Percentiles rank a stretch among this genome's conserved stretches.
These are phyloP conservation scores for Bufotes viridis DNA, from an alignment of 2,797 vertebrate genomes.

Conservation along the genomic window DNA sequence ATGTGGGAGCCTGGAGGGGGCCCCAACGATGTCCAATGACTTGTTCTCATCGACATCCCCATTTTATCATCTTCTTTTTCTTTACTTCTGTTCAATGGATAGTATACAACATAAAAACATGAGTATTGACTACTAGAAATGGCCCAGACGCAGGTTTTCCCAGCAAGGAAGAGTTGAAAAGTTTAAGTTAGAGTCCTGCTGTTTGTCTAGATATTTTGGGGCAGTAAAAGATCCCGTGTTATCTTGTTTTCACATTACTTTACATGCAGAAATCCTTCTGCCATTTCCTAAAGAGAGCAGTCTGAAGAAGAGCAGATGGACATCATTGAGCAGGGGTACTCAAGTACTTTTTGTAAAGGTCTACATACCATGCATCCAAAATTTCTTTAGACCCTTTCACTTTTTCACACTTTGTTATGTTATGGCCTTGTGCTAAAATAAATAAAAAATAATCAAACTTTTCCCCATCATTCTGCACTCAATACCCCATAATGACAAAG, in stretches of 20 bases:
- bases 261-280: neutral
- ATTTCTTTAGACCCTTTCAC: too few species aligned
- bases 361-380: too few species aligned
- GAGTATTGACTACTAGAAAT: slow-evolving; percentile 23
- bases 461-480: too few species aligned
- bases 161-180: slow-evolving; percentile 46
- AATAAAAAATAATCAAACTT: too few species aligned
- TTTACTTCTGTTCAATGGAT: slow-evolving; percentile 15
- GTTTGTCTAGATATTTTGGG: neutral
- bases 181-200: slow-evolving; percentile 34
- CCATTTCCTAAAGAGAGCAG: neutral
- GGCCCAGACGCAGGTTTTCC: slow-evolving; percentile 9
- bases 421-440: too few species aligned
- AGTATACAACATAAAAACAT: slow-evolving; percentile 8
- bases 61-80: slow-evolving; percentile 34
- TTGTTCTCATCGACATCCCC: neutral
- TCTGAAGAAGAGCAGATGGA: neutral
- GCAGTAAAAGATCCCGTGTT: neutral
- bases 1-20: slow-evolving; percentile 34
- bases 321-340: neutral
- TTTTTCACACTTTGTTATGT: too few species aligned
- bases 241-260: neutral
- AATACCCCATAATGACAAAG: too few species aligned
- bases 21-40: rapidly evolving
- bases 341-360: too few species aligned